Percentiles rank a stretch among this genome's conserved stretches.
These are phyloP conservation scores for Asobara japonica DNA, from an alignment of 1,140 invertebrate species.

Conservation along the genomic window DNA sequence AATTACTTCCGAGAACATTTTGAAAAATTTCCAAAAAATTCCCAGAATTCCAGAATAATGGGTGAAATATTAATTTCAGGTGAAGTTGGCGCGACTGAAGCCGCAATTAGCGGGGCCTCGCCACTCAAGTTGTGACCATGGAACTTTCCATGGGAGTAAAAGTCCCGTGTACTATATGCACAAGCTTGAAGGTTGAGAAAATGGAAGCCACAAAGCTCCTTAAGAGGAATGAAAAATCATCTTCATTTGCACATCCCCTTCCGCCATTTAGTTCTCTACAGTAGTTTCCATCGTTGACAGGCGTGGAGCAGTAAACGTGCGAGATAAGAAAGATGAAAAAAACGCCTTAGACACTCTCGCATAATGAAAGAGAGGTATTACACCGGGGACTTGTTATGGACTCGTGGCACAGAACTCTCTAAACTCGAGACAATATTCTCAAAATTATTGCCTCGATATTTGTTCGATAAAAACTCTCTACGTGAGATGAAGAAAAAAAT, in stretches of 20 bases:
- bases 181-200: not conserved
- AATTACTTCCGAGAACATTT: too few species aligned
- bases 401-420: not conserved
- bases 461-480: not conserved
- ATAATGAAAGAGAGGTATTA: constrained; percentile 13
- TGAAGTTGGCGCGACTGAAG: constrained; percentile 28
- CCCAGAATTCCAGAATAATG: too few species aligned
- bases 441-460: constrained; percentile 6
- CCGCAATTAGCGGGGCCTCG: constrained; percentile 23
- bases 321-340: too few species aligned
- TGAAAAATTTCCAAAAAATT: not conserved
- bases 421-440: constrained; percentile 11
- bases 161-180: constrained; percentile 20
- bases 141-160: not conserved
- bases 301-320: not conserved
- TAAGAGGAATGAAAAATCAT: not conserved
- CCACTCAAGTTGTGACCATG: constrained; percentile 17
- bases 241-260: not conserved
- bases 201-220: not conserved
- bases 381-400: not conserved
- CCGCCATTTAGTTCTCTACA: not conserved
- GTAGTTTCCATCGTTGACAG: not conserved
- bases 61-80: constrained; percentile 18
- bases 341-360: not conserved
- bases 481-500: not conserved